Percentiles rank a stretch among this genome's conserved stretches.
Conservation (phyloP, 2,888 invertebrate species). For the Xanthia togata region DNA sequence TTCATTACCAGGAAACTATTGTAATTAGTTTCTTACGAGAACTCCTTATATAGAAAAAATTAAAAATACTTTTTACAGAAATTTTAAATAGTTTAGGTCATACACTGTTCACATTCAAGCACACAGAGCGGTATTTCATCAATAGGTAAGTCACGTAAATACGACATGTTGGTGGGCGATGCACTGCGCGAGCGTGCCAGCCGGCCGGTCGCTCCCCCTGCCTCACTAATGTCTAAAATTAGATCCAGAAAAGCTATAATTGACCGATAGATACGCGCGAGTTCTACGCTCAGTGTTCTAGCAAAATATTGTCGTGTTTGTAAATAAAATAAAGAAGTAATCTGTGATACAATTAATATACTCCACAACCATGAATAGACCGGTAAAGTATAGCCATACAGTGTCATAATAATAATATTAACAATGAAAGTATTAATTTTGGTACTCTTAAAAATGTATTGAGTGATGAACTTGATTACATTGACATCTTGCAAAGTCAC, state of each 20-base stretch:
- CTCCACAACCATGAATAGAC: constrained; percentile 46
- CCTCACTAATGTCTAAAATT: constrained; percentile 80
- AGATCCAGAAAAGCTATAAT: constrained; percentile 87
- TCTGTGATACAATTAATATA: constrained; percentile 35
- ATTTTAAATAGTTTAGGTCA: constrained; percentile 42
- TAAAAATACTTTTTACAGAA: neutral
- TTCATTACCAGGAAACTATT: constrained; percentile 8
- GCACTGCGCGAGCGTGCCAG: constrained; percentile 64
- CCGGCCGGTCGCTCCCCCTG: constrained; percentile 73
- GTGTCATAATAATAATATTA: neutral
- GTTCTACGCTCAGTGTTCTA: constrained; percentile 57
- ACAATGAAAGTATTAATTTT: neutral
- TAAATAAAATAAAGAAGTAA: constrained; percentile 50
- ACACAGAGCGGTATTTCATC: constrained; percentile 90
- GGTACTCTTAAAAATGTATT: neutral
- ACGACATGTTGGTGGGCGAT: constrained; percentile 77
- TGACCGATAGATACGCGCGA: constrained; percentile 73
- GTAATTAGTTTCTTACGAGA: constrained; percentile 1
- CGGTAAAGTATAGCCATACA: constrained; percentile 39
- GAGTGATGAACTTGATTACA: constrained; percentile 9
- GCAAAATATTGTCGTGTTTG: constrained; percentile 56
- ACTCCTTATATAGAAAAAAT: neutral
- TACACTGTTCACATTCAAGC: constrained; percentile 82
- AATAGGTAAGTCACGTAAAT: constrained; percentile 82
- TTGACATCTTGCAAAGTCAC: constrained; percentile 47